These are phyloP conservation scores for Zelostemma sp. DNA, from an alignment of 1,140 invertebrate species.

Conservation along the genomic window DNA sequence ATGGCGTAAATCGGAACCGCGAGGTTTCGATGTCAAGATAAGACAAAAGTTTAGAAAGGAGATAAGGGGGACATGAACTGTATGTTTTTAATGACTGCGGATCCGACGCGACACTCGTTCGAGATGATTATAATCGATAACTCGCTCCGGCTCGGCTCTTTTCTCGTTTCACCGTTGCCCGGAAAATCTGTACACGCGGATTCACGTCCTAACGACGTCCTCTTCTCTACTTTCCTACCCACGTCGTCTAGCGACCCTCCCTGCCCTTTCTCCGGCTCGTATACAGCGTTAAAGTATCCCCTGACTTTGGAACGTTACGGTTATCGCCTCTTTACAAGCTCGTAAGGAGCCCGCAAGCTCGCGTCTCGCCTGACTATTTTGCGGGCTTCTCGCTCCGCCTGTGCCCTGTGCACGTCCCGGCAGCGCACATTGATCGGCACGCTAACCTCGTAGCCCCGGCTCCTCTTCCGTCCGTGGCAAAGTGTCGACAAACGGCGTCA, in stretches of 20 bases:
- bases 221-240: slow-evolving; percentile 12
- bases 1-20: not conserved
- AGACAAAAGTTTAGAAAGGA: slow-evolving; percentile 10
- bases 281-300: slow-evolving; percentile 28
- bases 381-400: slow-evolving; percentile 49
- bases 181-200: slow-evolving; percentile 24
- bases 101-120: slow-evolving; percentile 51
- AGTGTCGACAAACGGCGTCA: slow-evolving; percentile 36
- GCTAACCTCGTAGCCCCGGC: slow-evolving; percentile 37
- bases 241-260: slow-evolving; percentile 6
- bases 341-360: slow-evolving; percentile 62
- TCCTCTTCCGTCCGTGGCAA: too few relatives aligned
- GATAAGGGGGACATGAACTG: slow-evolving; percentile 22
- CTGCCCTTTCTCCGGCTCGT: slow-evolving; percentile 14
- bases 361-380: slow-evolving; percentile 52
- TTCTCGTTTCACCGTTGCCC: slow-evolving; percentile 8
- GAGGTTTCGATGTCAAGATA: slow-evolving; percentile 1
- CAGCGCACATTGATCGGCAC: slow-evolving; percentile 44
- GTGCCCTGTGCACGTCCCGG: too few relatives aligned
- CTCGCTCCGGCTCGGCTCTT: slow-evolving; percentile 24
- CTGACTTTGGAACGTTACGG: slow-evolving; percentile 49
- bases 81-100: slow-evolving; percentile 63
- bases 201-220: slow-evolving; percentile 34
- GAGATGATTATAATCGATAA: slow-evolving; percentile 66
- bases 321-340: slow-evolving; percentile 68